These are phyloP conservation scores for Tetramorium bicarinatum DNA, from an alignment of 2,888 invertebrate genomes.

Conservation along the genomic window DNA sequence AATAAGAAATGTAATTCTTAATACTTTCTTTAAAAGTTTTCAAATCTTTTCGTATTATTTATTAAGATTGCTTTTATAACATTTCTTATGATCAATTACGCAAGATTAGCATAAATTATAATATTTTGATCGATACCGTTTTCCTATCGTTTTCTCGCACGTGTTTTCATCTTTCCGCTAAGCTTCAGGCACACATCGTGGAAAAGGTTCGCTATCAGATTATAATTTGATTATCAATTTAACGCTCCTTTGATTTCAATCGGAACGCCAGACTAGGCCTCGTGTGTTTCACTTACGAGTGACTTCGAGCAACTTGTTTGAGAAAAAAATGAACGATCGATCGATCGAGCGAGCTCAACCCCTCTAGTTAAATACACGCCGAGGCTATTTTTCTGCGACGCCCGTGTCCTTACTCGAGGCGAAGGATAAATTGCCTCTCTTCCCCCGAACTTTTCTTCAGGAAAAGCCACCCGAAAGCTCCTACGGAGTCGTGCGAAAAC, in stretches of 20 bases:
- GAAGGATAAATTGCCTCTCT: conserved; percentile 77
- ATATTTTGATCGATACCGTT: background rate
- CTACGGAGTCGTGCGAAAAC: conserved; percentile 73
- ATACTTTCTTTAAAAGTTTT: background rate
- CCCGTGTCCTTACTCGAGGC: conserved; percentile 55
- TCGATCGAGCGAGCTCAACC: conserved; percentile 57
- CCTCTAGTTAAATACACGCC: conserved; percentile 62
- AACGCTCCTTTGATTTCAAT: conserved; percentile 32
- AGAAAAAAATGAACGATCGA: conserved; percentile 45
- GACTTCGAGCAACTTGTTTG: conserved; percentile 37
- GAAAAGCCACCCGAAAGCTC: conserved; percentile 76
- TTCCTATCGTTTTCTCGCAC: background rate
- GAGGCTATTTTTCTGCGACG: conserved; percentile 58
- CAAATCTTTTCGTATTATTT: background rate
- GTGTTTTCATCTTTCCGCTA: background rate
- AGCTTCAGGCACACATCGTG: background rate
- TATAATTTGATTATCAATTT: conserved; percentile 32
- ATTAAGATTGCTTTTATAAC: background rate
- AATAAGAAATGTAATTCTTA: background rate
- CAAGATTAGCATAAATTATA: conserved; percentile 10
- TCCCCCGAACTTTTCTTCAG: conserved; percentile 68
- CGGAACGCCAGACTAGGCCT: background rate
- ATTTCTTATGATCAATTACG: background rate
- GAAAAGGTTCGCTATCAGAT: background rate
- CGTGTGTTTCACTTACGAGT: conserved; percentile 43